A percentile compares a stretch with the other conserved stretches of the same genome.
Conservation (phyloP, 2,797 vertebrate genomes). For the Hydrocynus forskahlii region DNA sequence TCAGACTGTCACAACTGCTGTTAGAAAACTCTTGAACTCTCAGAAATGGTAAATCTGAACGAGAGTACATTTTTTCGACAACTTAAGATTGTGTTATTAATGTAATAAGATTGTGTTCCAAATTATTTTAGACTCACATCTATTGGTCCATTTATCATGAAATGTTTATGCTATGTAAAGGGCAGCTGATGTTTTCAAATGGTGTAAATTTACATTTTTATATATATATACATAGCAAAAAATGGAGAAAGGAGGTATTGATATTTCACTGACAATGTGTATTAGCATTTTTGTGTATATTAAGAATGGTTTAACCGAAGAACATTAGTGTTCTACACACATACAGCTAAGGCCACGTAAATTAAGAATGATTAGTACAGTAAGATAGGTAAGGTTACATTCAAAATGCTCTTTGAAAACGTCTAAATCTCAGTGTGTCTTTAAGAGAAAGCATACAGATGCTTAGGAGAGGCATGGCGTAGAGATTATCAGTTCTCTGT, state of each 20-base stretch:
- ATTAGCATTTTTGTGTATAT: not conserved
- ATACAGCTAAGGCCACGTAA: not conserved
- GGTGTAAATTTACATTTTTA: not conserved
- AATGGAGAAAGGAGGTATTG: not conserved
- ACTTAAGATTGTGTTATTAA: no score
- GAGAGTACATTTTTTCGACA: no score
- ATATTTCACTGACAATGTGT: not conserved
- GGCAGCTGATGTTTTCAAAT: no score
- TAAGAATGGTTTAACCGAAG: no score
- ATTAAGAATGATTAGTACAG: not conserved
- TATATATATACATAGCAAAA: not conserved
- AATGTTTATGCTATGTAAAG: no score
- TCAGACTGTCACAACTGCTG: not conserved
- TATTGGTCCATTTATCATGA: no score
- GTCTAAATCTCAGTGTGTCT: not conserved
- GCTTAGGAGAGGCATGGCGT: not conserved
- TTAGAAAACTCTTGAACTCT: not conserved
- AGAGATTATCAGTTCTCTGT: slow-evolving; percentile 22
- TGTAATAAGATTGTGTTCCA: no score
- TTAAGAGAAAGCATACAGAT: slow-evolving; percentile 18
- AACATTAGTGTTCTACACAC: not conserved
- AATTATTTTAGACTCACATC: no score
- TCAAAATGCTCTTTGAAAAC: not conserved
- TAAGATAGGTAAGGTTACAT: not conserved
- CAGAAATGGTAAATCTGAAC: no score